Base-by-base conservation (phyloP, 1,140 invertebrate genomes). In the Andricus grossulariae region DNA sequence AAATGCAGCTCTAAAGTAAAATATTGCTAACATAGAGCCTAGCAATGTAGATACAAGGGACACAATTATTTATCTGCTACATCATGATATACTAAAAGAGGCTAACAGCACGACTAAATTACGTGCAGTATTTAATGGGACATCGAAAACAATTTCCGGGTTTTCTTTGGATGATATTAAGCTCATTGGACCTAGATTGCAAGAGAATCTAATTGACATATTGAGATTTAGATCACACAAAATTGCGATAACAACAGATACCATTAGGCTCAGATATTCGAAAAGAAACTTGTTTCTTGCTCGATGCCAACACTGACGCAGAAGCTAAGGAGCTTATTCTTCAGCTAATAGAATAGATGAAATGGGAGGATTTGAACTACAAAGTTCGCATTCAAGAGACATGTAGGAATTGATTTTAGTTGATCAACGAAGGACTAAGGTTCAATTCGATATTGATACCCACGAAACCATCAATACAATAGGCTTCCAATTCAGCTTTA, bases 251-350 rank as follows among this genome's bases (percentile, higher is more conserved):
- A 74, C 75, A 3, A 77, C 80, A 6, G 87, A 90, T 71, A 83
- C 88, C 4, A 72, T 76, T 25, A 87, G 88, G 78, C 89, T 90
- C n/a, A n/a, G n/a, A n/a, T n/a, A n/a, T n/a, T n/a, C n/a, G n/a
- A n/a, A n/a, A n/a, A n/a, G n/a, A n/a, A n/a, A n/a, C n/a, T n/a
- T n/a, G n/a, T n/a, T n/a, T n/a, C n/a, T n/a, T n/a, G n/a, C n/a
- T n/a, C n/a, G n/a, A n/a, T n/a, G n/a, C n/a, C n/a, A n/a, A n/a
- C n/a, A n/a, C n/a, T n/a, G n/a, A n/a, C n/a, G n/a, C n/a, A n/a
- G n/a, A n/a, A n/a, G n/a, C n/a, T n/a, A n/a, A n/a, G n/a, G n/a
- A n/a, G n/a, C n/a, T n/a, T n/a, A n/a, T n/a, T n/a, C n/a, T n/a
- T n/a, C n/a, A n/a, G n/a, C n/a, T n/a, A n/a, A n/a, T n/a, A n/a